Conservation (phyloP, 1,140 invertebrate genomes). For the Solenopsis invicta region DNA sequence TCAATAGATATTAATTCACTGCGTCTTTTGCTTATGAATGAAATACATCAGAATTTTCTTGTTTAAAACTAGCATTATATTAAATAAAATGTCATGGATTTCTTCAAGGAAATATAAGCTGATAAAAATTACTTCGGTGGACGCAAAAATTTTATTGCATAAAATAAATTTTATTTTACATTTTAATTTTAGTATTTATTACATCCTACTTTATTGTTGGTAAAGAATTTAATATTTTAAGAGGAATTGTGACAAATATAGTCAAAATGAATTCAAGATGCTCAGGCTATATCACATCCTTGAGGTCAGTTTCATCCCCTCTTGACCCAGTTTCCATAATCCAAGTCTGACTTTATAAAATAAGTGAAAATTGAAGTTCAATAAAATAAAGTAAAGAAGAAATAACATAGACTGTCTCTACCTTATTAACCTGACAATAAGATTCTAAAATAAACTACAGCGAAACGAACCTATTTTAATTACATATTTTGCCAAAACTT, state of each 20-base stretch:
- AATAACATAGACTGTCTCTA: background rate
- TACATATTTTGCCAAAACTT: background rate
- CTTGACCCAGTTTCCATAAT: constrained; percentile 23
- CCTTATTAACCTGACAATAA: background rate
- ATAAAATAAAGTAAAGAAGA: background rate
- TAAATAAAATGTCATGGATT: background rate
- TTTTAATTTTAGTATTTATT: constrained; percentile 8
- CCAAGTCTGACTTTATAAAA: background rate
- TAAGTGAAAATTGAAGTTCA: constrained; percentile 26
- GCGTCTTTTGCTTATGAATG: background rate
- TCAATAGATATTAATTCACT: background rate
- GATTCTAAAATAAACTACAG: background rate
- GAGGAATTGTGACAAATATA: background rate
- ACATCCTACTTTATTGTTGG: background rate
- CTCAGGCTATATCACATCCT: background rate
- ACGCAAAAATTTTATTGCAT: background rate
- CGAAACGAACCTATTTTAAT: background rate
- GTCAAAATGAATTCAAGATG: background rate
- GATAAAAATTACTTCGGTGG: background rate
- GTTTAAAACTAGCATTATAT: background rate
- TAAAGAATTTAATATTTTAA: background rate
- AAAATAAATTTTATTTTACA: constrained; percentile 15
- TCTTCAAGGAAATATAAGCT: background rate
- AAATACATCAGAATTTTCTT: background rate
- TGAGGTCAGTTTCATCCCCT: background rate